A percentile compares a stretch with the other conserved stretches of the same genome.
Evolutionary conservation across 1,140 invertebrate genomes (phyloP).

Genomic region (Atta cephalotes): DNA sequence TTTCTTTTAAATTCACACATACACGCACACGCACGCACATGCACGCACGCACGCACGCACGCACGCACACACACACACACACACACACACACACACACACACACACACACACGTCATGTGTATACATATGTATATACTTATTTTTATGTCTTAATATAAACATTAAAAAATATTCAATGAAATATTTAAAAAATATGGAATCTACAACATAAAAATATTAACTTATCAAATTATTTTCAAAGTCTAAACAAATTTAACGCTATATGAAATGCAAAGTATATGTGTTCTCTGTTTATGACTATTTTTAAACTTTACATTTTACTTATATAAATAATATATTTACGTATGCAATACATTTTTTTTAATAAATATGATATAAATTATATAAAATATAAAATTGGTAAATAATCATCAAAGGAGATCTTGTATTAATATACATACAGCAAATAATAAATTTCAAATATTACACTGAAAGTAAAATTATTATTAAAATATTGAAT

Average conservation of each 20-base stretch:
- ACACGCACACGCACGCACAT: too few species aligned
- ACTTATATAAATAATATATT: neutral
- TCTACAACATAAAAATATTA: neutral
- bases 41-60: too few species aligned
- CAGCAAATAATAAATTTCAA: neutral
- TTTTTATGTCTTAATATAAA: neutral
- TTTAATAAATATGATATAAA: too few species aligned
- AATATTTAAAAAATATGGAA: neutral
- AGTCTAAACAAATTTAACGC: neutral
- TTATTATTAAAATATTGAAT: conserved; percentile 1
- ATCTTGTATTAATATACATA: neutral
- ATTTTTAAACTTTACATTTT: neutral
- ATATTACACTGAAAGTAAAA: neutral
- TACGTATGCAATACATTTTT: too few species aligned
- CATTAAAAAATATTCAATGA: neutral
- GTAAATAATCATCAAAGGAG: neutral
- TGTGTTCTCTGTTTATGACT: neutral
- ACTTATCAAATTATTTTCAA: conserved; percentile 1
- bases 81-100: too few species aligned
- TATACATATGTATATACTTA: neutral
- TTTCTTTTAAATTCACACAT: neutral
- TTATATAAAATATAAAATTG: conserved; percentile 3
- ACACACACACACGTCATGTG: too few species aligned
- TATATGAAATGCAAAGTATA: neutral
- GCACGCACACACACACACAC: too few species aligned